phyloP scores from a whole-genome alignment of 2,888 invertebrate genomes.

The Teinopalpus imperialis region DNA sequence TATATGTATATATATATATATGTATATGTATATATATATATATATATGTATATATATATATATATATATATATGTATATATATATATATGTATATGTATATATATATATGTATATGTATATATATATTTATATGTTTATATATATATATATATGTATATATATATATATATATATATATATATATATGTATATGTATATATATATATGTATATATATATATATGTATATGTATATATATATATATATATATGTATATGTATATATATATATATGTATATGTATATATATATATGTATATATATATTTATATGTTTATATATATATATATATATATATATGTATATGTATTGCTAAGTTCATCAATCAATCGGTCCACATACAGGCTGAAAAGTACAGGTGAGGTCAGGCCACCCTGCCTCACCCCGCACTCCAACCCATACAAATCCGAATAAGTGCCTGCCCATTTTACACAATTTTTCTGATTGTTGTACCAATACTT shows the following conservation, averaged over 20 bases:
- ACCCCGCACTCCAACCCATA: too few relatives aligned
- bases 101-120: conserved; percentile 2
- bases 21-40: not conserved
- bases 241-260: conserved; percentile 1
- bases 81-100: conserved; percentile 1
- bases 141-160: not conserved
- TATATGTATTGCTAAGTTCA: too few relatives aligned
- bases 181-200: conserved; percentile 2
- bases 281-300: conserved; percentile 4
- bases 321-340: conserved; percentile 4
- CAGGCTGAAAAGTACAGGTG: too few relatives aligned
- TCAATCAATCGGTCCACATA: too few relatives aligned
- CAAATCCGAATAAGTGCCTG: too few relatives aligned
- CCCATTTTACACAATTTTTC: too few relatives aligned
- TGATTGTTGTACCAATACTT: too few relatives aligned
- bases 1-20: too few relatives aligned
- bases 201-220: conserved; percentile 2
- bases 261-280: conserved; percentile 2
- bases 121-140: conserved; percentile 1
- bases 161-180: conserved; percentile 5
- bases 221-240: not conserved
- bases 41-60: conserved; percentile 4
- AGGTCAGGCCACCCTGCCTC: too few relatives aligned
- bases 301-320: too few relatives aligned
- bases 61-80: conserved; percentile 4